Base-by-base conservation (phyloP, 2,888 invertebrate genomes). In the Pteria penguin region DNA sequence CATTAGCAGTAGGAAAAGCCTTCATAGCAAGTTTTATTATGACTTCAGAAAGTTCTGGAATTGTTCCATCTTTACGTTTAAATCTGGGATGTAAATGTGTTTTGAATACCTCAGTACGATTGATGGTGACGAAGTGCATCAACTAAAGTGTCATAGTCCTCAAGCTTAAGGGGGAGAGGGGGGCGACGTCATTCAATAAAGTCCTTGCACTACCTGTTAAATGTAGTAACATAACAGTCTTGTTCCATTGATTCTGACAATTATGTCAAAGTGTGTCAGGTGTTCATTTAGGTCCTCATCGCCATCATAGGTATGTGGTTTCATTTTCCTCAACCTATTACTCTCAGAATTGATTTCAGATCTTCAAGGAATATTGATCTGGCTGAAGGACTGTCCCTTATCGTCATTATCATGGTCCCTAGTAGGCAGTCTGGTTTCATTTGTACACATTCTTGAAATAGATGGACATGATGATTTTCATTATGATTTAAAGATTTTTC, bases 41-140 rank as follows among this genome's bases (percentile, higher is more conserved):
- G 24, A 26, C 33, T 33, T 62, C 61, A 1, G 62, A 60, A 26
- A 71, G 33, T 45, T 71, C 61, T 22, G 71, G 26, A n/a, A 71
- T 18, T 18, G 71, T 18, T 62, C 62, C 61, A 18, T 52, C 71
- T 71, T 29, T 32, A 1, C 32, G 33, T 18, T 60, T 8, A 0
- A 71, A 2, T 57, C 62, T 1, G 3, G 8, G 4, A 18, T 62
- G 26, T 26, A 71, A 62, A 0, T 62, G 61, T 22, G 71, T 60
- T 24, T 36, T 22, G 60, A 29, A 62, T 11, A 62, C 5, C 24
- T 61, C 71, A 61, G 71, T 33, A 2, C 31, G 58, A 62, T 71
- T 63, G 5, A 29, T 33, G 4, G 4, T 18, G 11, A 24, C 71
- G 62, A 11, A 71, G 32, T 11, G 61, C 33, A 11, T 29, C 32